These are phyloP conservation scores for Chromoteleia sp. DNA, from an alignment of 2,888 invertebrate species.

Conservation along the genomic window DNA sequence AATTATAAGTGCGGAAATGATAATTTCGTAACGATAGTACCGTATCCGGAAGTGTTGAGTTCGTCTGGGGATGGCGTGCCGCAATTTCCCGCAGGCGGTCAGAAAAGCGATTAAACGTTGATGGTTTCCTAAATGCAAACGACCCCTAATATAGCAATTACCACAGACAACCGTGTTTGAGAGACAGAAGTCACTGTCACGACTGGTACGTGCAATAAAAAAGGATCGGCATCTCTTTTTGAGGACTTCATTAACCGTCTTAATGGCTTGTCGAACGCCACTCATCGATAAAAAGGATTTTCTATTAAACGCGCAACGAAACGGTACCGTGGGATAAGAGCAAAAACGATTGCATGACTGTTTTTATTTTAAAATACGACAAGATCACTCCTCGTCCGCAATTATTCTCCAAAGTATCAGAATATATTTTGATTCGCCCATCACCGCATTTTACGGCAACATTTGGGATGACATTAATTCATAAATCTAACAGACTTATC, in stretches of 20 bases:
- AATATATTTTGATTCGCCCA: too few relatives aligned
- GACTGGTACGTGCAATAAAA: conserved; percentile 70
- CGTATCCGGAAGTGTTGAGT: conserved; percentile 66
- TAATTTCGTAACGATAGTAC: conserved; percentile 63
- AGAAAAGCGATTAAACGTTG: conserved; percentile 84
- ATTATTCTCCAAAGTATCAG: not conserved
- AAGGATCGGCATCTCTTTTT: conserved; percentile 48
- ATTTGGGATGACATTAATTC: conserved; percentile 1
- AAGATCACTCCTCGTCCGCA: too few relatives aligned
- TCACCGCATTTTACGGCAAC: not conserved
- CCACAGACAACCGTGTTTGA: conserved; percentile 76
- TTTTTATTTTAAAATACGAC: too few relatives aligned
- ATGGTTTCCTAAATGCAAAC: conserved; percentile 84
- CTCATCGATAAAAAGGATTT: conserved; percentile 25
- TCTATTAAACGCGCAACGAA: conserved; percentile 10
- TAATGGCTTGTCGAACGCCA: conserved; percentile 27
- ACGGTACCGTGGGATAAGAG: not conserved
- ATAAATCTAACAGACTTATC: not conserved
- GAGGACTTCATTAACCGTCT: conserved; percentile 45
- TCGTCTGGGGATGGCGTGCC: conserved; percentile 70
- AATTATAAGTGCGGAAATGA: conserved; percentile 66
- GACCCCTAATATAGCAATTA: conserved; percentile 82
- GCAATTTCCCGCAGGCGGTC: conserved; percentile 80
- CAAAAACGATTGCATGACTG: too few relatives aligned
- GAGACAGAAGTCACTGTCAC: conserved; percentile 73